These are phyloP conservation scores for Opisthocomus hoazin DNA, from an alignment of 2,113 vertebrate genomes.

Conservation along the genomic window DNA sequence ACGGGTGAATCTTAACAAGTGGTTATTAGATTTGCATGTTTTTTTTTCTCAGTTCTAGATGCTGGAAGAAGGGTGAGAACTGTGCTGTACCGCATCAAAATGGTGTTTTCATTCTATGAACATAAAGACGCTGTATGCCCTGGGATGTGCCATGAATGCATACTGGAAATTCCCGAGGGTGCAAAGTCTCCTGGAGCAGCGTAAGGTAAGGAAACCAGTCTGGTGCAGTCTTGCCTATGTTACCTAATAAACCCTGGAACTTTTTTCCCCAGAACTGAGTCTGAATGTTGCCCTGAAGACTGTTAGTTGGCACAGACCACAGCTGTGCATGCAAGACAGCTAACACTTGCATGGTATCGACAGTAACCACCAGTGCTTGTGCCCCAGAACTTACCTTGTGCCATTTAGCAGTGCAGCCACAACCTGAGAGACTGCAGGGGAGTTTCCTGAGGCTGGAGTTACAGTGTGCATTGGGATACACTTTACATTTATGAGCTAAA, in stretches of 20 bases:
- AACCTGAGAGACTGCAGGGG: background rate
- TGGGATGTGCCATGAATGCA: background rate
- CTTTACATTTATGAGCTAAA: background rate
- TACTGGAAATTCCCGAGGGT: background rate
- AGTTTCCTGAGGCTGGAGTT: background rate
- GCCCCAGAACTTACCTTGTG: background rate
- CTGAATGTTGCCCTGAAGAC: background rate
- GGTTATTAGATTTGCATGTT: background rate
- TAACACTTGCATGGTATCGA: background rate
- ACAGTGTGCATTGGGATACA: fast-evolving
- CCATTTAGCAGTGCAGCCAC: background rate
- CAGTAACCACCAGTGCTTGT: background rate
- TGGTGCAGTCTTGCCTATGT: background rate
- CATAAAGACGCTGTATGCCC: background rate
- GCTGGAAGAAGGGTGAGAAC: background rate
- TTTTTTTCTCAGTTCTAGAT: background rate
- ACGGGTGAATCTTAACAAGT: background rate
- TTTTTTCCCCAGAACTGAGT: background rate
- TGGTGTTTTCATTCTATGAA: background rate
- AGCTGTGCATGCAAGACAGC: background rate
- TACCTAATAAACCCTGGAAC: background rate
- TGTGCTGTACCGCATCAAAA: background rate
- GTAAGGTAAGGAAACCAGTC: background rate
- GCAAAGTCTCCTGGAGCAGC: background rate
- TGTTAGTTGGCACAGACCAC: background rate